phyloP scores from a whole-genome alignment of 2,797 vertebrate species.

The Loris lydekkerianus region DNA sequence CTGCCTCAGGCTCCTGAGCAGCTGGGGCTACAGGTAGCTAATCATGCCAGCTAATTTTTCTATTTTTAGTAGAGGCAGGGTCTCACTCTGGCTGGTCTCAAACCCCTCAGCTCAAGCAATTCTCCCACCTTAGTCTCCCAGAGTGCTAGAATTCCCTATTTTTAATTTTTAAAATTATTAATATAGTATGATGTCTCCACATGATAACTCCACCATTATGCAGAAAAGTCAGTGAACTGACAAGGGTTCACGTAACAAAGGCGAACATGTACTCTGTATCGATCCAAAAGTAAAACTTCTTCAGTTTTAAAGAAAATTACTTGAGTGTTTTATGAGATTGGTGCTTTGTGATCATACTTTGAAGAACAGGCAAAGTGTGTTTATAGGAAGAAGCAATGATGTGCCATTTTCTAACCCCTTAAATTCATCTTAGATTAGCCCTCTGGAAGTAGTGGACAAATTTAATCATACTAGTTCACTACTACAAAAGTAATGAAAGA shows the following conservation, averaged over 20 bases:
- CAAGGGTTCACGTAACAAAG: neutral
- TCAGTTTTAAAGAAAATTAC: slow-evolving; percentile 5
- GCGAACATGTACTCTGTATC: neutral
- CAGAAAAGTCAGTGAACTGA: slow-evolving; percentile 11
- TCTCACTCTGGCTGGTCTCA: no score
- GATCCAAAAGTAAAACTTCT: slow-evolving; percentile 23
- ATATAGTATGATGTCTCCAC: neutral
- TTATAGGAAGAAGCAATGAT: neutral
- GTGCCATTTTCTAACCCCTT: neutral
- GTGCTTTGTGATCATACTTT: neutral
- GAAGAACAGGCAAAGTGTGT: neutral
- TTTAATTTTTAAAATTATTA: slow-evolving; percentile 55
- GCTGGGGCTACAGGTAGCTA: no score
- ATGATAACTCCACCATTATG: neutral
- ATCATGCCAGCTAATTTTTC: no score
- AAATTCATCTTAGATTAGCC: neutral
- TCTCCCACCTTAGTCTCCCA: no score
- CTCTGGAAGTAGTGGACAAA: neutral
- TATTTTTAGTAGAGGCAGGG: no score
- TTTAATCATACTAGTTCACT: slow-evolving; percentile 18
- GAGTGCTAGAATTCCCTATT: neutral
- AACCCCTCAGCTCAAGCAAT: no score
- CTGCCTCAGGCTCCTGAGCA: no score
- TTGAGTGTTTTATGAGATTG: neutral
- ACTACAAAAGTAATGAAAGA: slow-evolving; percentile 43